phyloP scores from a whole-genome alignment of 2,888 invertebrate genomes.

The Stratiomys singularior region DNA sequence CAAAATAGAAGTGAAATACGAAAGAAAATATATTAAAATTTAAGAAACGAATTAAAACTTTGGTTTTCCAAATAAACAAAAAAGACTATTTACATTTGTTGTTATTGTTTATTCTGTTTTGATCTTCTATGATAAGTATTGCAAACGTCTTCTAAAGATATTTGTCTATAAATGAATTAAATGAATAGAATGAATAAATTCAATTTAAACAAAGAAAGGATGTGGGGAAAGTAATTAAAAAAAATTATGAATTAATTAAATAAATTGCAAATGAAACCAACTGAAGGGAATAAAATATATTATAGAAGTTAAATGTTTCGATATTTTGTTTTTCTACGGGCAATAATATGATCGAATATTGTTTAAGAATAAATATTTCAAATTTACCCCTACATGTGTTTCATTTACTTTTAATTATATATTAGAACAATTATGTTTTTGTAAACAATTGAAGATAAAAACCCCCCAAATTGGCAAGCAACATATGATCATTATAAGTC shows the following conservation, averaged over 20 bases:
- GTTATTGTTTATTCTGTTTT: neutral
- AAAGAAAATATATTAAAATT: constrained; percentile 7
- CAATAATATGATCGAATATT: constrained; percentile 40
- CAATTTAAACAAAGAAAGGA: neutral
- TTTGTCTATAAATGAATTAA: neutral
- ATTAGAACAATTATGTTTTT: too few relatives aligned
- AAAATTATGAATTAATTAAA: neutral
- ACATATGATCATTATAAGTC: too few relatives aligned
- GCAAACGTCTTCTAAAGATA: neutral
- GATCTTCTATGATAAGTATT: neutral
- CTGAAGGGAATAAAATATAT: constrained; percentile 17
- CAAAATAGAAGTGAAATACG: neutral
- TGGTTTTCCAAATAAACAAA: neutral
- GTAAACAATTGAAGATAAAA: too few relatives aligned
- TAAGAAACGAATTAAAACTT: neutral
- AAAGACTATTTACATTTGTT: constrained; percentile 8
- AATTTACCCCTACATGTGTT: neutral
- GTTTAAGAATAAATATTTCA: constrained; percentile 23
- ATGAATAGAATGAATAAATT: neutral
- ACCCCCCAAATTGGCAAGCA: too few relatives aligned
- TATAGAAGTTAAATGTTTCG: constrained; percentile 48
- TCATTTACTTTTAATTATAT: neutral
- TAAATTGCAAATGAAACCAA: constrained; percentile 10
- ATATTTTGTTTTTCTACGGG: constrained; percentile 54
- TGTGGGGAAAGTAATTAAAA: neutral